These are phyloP conservation scores for Pelecanus crispus DNA, from an alignment of 2,113 vertebrate genomes.

Conservation along the genomic window DNA sequence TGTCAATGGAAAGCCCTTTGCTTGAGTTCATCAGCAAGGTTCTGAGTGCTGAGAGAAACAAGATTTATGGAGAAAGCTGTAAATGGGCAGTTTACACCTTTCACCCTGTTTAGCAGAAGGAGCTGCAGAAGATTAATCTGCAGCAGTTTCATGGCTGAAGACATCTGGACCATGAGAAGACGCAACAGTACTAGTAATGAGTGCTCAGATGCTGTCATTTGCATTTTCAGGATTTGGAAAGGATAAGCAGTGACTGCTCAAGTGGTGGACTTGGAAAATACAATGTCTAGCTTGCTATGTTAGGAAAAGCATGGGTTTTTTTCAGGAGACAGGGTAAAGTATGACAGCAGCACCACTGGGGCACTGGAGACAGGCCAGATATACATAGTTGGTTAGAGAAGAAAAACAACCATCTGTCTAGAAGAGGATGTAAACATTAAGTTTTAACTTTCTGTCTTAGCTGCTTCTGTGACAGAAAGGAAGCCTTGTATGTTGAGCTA, in stretches of 20 bases:
- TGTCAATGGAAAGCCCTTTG: neutral
- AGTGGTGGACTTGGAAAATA: neutral
- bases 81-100: neutral
- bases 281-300: neutral
- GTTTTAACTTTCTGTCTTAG: neutral
- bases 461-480: neutral
- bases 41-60: neutral
- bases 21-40: neutral
- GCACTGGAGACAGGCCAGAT: conserved; percentile 8
- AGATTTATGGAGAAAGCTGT: neutral
- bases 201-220: neutral
- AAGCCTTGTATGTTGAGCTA: neutral
- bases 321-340: neutral
- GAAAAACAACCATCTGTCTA: conserved; percentile 13
- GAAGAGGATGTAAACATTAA: conserved; percentile 13
- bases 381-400: neutral
- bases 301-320: neutral
- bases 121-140: neutral
- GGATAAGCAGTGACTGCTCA: neutral
- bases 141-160: neutral
- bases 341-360: neutral
- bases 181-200: neutral
- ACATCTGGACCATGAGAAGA: neutral
- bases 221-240: neutral
- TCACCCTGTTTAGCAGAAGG: neutral